Evolutionary conservation across 2,797 vertebrate genomes (phyloP), one percentile per base, ranked within the genome.

Genomic region (Lepus townsendii): DNA sequence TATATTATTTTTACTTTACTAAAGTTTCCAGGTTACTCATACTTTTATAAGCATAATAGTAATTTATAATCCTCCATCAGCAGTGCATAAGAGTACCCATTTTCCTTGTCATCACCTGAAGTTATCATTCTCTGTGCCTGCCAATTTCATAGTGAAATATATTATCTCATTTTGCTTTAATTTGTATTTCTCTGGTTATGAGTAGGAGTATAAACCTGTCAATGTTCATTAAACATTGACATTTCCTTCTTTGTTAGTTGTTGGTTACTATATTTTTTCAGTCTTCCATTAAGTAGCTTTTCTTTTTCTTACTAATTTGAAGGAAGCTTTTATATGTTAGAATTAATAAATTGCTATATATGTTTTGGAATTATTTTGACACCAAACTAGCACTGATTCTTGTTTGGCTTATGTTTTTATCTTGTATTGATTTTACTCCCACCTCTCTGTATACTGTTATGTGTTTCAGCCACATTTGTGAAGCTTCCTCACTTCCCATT

Each of bases 171-270:
- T 91, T 84, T 82, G 20, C 4, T 79, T 73, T 69, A 32, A 71
- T 63, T 73, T 87, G 2, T 83, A 68, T 65, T 76, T 84, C 57
- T 6, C 32, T 32, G 2, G 79, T 24, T 76, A 57, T 80, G 4
- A 62, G 12, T 68, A 83, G 68, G 2, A 68, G 7, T 83, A 35
- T 47, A 5, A 88, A 77, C 65, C 30, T 65, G 68, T 38, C 47
- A 27, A 72, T 68, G 3, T 50, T 69, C 77, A 76, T 85, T 83
- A 80, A 87, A 86, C n/a, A 72, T 52, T 82, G 88, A 10, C 62
- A 38, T 68, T 77, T 88, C 4, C 17, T 80, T 89, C 71, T 73
- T 24, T 75, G 16, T 27, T 68, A 72, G 50, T 32, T 80, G 1
- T 24, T 85, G 68, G 12, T 69, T 80, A 14, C 26, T 90, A 77